Percentiles rank a stretch among this genome's conserved stretches.
Evolutionary conservation across 1,140 invertebrate genomes (phyloP).

Genomic region (Eupristina koningsbergeri): DNA sequence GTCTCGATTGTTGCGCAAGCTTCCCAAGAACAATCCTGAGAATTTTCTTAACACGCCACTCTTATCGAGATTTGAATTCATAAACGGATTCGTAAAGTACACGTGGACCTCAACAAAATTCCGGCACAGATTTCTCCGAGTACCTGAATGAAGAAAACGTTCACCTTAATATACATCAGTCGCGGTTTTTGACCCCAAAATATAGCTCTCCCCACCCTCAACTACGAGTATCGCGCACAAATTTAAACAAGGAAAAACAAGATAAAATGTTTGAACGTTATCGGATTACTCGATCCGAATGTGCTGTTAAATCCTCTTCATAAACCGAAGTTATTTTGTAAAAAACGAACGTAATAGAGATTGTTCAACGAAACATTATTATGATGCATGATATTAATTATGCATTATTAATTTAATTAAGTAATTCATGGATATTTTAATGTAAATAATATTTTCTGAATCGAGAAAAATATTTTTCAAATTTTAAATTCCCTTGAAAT

Average conservation of each 20-base stretch:
- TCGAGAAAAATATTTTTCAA: no score
- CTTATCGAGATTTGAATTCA: slow-evolving; percentile 31
- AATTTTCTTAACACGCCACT: not conserved
- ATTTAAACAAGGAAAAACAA: slow-evolving; percentile 15
- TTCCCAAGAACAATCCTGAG: slow-evolving; percentile 19
- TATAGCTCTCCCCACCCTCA: not conserved
- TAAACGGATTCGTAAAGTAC: not conserved
- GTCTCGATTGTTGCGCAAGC: slow-evolving; percentile 8
- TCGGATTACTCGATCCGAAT: slow-evolving; percentile 16
- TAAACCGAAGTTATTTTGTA: not conserved
- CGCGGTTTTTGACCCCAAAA: slow-evolving; percentile 44
- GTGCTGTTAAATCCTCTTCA: slow-evolving; percentile 1
- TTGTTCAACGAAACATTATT: not conserved
- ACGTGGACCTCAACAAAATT: slow-evolving; percentile 23
- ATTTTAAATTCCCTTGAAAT: no score
- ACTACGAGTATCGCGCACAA: not conserved
- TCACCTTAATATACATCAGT: slow-evolving; percentile 12
- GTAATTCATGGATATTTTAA: no score
- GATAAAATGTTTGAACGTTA: not conserved
- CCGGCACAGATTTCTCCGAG: slow-evolving; percentile 43
- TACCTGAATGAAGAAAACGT: slow-evolving; percentile 18
- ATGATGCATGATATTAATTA: not conserved
- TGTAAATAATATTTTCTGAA: no score
- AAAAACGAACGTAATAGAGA: not conserved
- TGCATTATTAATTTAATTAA: not conserved